Evolutionary conservation across 2,113 vertebrate genomes (phyloP), one percentile per base, ranked within the genome.

Genomic region (Anhinga anhinga): DNA sequence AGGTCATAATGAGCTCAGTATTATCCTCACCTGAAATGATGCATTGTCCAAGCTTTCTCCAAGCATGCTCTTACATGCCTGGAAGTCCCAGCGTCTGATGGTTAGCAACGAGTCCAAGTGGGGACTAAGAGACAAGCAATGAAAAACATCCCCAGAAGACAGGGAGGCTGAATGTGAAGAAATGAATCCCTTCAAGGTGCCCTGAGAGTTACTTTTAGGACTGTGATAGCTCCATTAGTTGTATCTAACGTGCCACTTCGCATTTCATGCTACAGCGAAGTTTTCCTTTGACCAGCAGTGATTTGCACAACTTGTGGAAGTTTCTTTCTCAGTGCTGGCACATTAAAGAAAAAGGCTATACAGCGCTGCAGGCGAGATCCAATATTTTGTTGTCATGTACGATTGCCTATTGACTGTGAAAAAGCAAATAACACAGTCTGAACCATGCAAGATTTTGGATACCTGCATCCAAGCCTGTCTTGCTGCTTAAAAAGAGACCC

Each of bases 191-290:
- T 96, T 53, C 78, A 59, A 83, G 95, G 91, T 84, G 78, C 94
- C 85, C 88, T 23, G 66, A 80, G 95, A 94, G 95, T 93, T 93
- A 83, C 97, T 97, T 90, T 93, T 10, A 94, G 87, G 87, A n/a
- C 86, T 49, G 34, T 40, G 92, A 95, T 92, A 94, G 50, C 74
- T 94, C 96, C 96, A 97, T 97, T 96, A 92, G 79, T 23, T 56
- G 81, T 10, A 77, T 42, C 91, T 11, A 9, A 66, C 71, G 88
- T 95, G 93, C 90, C 96, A 94, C 97, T 95, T 97, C 3, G 0
- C 91, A 81, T 96, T 97, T 97, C 96, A 96, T 86, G 97, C 96
- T 95, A 89, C 93, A 94, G 84, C 2, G 79, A 94, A 91, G 89
- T 71, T 95, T 63, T 69, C 36, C 13, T 95, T 81, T 91, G 94